phyloP scores from a whole-genome alignment of 2,113 vertebrate genomes.

The Mola mola region DNA sequence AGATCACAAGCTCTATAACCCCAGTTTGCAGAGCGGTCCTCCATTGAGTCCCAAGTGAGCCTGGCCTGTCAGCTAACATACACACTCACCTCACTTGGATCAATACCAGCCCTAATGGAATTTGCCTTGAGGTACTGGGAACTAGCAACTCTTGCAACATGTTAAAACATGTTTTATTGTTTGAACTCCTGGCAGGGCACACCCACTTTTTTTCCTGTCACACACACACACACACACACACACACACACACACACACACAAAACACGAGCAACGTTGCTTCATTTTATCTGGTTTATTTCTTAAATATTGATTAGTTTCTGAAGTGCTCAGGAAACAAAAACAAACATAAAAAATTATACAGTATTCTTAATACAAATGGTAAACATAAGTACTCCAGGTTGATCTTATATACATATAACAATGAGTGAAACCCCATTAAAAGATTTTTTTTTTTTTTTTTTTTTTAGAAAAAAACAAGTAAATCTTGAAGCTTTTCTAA shows the following conservation, averaged over 20 bases:
- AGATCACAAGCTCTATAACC: background rate
- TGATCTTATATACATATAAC: slow-evolving; percentile 98
- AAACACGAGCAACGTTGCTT: slow-evolving; percentile 61
- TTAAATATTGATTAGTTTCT: slow-evolving; percentile 95
- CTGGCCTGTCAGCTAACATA: slow-evolving; percentile 47
- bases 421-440: slow-evolving; percentile 96
- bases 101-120: slow-evolving; percentile 70
- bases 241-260: slow-evolving; percentile 36
- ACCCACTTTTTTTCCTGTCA: slow-evolving; percentile 51
- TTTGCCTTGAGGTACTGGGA: slow-evolving; percentile 70
- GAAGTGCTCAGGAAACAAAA: slow-evolving; percentile 90
- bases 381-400: slow-evolving; percentile 96
- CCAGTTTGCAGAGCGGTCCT: slow-evolving; percentile 32
- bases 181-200: slow-evolving; percentile 59
- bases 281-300: slow-evolving; percentile 90
- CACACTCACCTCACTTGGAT: slow-evolving; percentile 55
- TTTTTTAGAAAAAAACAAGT: slow-evolving; percentile 95
- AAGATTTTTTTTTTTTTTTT: no score
- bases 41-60: slow-evolving; percentile 26
- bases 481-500: slow-evolving; percentile 91
- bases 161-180: slow-evolving; percentile 78
- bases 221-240: slow-evolving; percentile 38
- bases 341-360: slow-evolving; percentile 90
- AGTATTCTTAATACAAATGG: slow-evolving; percentile 98
- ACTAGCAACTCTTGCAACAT: slow-evolving; percentile 69